Percentiles rank a stretch among this genome's conserved stretches.
Evolutionary conservation across 1,140 invertebrate genomes (phyloP).

Genomic region (Branchinecta lynchi): DNA sequence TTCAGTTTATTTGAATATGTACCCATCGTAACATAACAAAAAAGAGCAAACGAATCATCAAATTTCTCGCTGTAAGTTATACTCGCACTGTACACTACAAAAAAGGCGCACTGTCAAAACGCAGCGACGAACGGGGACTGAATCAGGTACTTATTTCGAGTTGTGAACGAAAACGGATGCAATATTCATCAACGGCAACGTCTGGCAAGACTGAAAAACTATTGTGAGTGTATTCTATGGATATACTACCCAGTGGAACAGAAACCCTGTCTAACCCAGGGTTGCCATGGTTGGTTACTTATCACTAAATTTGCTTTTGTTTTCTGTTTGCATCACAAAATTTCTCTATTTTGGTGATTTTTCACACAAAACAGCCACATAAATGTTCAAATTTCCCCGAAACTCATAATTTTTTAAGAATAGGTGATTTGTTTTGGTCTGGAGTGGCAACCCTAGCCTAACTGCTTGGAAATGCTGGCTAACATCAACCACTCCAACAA

Average conservation of each 20-base stretch:
- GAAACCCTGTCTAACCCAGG: not conserved
- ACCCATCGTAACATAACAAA: constrained; percentile 10
- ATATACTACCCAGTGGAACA: not conserved
- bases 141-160: constrained; percentile 9
- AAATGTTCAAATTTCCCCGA: not conserved
- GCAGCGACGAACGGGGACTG: not conserved
- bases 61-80: not conserved
- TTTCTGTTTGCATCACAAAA: not conserved
- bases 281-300: no score
- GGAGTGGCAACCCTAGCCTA: not conserved
- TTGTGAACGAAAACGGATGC: not conserved
- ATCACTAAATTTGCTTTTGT: not conserved
- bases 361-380: not conserved
- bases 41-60: not conserved
- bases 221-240: not conserved
- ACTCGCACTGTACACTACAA: not conserved
- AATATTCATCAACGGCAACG: not conserved
- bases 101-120: not conserved
- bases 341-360: not conserved
- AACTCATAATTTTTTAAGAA: not conserved
- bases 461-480: no score
- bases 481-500: no score
- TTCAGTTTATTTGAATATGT: constrained; percentile 2
- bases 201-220: not conserved
- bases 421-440: not conserved